Evolutionary conservation across 2,113 vertebrate species (phyloP).

Genomic region (Narcine bancroftii): DNA sequence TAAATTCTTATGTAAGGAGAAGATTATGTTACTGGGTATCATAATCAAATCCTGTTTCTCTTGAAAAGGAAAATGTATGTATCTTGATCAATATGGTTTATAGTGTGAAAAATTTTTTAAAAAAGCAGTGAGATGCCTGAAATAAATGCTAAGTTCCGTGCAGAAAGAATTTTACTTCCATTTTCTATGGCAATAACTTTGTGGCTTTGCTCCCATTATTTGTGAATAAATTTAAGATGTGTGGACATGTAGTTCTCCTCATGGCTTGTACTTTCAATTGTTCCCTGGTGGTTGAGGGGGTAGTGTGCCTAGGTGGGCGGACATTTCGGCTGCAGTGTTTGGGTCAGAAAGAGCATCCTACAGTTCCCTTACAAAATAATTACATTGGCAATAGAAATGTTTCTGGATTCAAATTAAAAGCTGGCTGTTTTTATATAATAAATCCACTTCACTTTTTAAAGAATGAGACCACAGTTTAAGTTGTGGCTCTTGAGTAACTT

Average conservation of each 20-base stretch:
- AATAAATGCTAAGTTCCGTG: not conserved
- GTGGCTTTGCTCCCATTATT: not conserved
- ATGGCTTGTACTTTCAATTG: not conserved
- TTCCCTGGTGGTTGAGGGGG: not conserved
- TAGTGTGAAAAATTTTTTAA: too few relatives aligned
- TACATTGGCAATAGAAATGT: not conserved
- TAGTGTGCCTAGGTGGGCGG: constrained; percentile 24
- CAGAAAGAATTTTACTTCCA: not conserved
- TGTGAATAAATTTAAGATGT: not conserved
- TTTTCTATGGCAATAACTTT: not conserved
- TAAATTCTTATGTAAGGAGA: not conserved
- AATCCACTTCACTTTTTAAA: not conserved
- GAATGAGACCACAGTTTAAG: not conserved
- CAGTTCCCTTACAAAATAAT: constrained; percentile 9
- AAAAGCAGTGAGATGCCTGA: not conserved
- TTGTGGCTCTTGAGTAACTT: not conserved
- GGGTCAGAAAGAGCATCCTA: not conserved
- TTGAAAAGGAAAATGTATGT: too few relatives aligned
- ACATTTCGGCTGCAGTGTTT: constrained; percentile 8
- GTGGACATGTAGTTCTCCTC: not conserved
- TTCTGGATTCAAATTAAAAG: not conserved
- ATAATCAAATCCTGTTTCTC: not conserved
- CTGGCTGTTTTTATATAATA: not conserved
- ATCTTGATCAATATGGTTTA: too few relatives aligned
- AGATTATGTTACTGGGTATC: not conserved